Conservation (phyloP, 2,797 vertebrate genomes). For the Trichosurus vulpecula region DNA sequence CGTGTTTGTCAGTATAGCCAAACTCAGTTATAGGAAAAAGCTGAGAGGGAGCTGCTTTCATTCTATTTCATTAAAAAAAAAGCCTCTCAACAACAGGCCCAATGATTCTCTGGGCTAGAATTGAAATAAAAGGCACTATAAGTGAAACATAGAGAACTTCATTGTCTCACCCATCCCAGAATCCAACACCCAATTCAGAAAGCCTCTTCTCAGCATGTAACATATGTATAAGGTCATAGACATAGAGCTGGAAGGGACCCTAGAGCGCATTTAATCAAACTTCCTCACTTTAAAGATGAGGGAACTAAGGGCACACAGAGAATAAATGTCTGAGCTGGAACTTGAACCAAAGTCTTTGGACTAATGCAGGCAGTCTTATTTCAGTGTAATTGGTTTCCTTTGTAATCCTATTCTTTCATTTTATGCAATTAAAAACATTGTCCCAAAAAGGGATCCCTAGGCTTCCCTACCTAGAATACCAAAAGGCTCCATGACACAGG, state of each 20-base stretch:
- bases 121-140: slow-evolving; percentile 59
- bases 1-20: slow-evolving; percentile 45
- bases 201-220: not conserved
- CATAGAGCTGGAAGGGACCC: not conserved
- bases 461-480: not conserved
- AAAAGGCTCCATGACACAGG: not conserved
- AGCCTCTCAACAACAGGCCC: not conserved
- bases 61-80: slow-evolving; percentile 25
- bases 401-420: not conserved
- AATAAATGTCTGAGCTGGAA: not conserved
- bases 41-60: slow-evolving; percentile 7
- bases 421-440: not conserved
- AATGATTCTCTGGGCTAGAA: slow-evolving; percentile 13
- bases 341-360: not conserved
- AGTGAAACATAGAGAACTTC: not conserved
- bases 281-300: not conserved
- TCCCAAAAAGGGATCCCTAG: not conserved
- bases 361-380: not conserved
- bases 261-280: not conserved
- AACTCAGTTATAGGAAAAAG: slow-evolving; percentile 36
- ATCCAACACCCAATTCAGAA: not conserved
- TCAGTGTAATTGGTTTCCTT: not conserved
- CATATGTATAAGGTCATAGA: not conserved
- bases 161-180: not conserved
- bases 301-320: not conserved